phyloP scores from a whole-genome alignment of 2,113 vertebrate genomes.

The Picathartes gymnocephalus region DNA sequence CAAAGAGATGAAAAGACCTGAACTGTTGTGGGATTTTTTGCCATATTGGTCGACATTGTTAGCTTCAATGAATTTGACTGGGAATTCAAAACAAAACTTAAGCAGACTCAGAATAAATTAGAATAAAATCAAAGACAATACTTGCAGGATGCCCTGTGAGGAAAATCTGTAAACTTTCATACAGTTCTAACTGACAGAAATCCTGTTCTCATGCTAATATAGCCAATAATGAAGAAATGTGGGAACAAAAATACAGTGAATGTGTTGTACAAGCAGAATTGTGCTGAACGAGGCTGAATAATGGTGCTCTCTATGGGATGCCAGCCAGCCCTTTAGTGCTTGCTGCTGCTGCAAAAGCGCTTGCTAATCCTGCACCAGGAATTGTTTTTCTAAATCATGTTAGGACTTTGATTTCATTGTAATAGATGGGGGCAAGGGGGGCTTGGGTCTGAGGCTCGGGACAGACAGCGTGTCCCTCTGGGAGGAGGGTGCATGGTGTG shows the following conservation, averaged over 20 bases:
- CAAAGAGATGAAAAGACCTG: neutral
- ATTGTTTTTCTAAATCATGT: constrained; percentile 56
- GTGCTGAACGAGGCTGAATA: constrained; percentile 34
- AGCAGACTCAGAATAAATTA: constrained; percentile 28
- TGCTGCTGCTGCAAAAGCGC: neutral
- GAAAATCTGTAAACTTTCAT: neutral
- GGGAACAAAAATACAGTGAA: constrained; percentile 31
- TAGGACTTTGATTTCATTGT: constrained; percentile 42
- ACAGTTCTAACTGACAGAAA: neutral
- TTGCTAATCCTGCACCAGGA: constrained; percentile 36
- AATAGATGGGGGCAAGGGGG: neutral
- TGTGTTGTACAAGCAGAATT: constrained; percentile 1
- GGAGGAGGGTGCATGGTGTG: neutral
- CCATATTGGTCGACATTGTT: neutral
- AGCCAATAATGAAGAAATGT: constrained; percentile 19
- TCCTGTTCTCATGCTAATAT: constrained; percentile 53
- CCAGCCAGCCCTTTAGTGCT: neutral
- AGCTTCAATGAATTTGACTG: neutral
- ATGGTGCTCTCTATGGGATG: constrained; percentile 5
- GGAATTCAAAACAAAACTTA: constrained; percentile 6
- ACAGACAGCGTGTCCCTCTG: neutral
- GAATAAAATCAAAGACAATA: constrained; percentile 18
- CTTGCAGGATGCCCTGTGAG: neutral
- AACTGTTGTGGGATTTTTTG: neutral
- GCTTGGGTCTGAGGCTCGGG: neutral